Base-by-base conservation (phyloP, 2,797 vertebrate genomes). In the Falco cherrug region DNA sequence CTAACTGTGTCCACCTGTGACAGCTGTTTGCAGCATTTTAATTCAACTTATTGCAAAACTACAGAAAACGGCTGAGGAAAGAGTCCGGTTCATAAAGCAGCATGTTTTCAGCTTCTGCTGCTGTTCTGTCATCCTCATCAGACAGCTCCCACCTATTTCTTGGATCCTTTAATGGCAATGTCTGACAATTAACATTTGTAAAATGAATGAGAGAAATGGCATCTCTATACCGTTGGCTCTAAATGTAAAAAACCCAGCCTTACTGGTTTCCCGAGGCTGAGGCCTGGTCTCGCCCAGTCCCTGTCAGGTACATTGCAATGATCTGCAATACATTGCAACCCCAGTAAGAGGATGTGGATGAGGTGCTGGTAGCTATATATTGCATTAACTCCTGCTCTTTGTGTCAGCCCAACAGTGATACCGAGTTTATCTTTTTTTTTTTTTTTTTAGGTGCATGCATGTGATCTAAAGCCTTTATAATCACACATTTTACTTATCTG, bases 361-460 rank as follows among this genome's bases (percentile, higher is more conserved):
- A 68, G 25, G 4, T 67, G 25, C 33, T 31, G 5, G 26, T 10
- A 54, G 29, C 22, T 26, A 4, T 6, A 8, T 19, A 26, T 0
- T 61, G n/a, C 8, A 20, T 51, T 61, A 41, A 64, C 22, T 82
- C 6, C 2, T 7, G 25, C 6, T n/a, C 13, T 61, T 33, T 24
- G 6, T 20, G 35, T 39, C 53, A 48, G n/a, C 16, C 21, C 43
- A 80, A 47, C 10, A 59, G 3, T 6, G 9, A 54, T 41, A 24
- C 2, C 1, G 25, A n/a, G 13, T 31, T 12, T 13, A 9, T 26
- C 4, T 8, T 8, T 37, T 10, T 35, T 35, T 39, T 37, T 10
- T 39, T 51, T 10, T 60, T 45, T 53, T 6, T 16, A 4, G 7
- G 15, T 4, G 1, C 12, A 11, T 33, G 13, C 28, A 0, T 59